phyloP scores from a whole-genome alignment of 2,113 vertebrate species.

The Nyctereutes procyonoides region DNA sequence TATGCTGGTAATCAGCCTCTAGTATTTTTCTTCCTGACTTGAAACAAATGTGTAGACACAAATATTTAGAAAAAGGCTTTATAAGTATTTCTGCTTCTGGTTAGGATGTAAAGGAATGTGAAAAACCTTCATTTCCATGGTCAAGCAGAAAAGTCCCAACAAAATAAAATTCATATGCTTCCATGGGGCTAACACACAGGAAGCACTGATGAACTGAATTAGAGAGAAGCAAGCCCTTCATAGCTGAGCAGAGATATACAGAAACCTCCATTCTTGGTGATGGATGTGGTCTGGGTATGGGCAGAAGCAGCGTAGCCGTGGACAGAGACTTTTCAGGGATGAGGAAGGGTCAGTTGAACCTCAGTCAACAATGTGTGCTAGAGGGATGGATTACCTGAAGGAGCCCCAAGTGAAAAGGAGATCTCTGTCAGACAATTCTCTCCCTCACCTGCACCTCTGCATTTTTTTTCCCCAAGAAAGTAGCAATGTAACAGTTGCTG shows the following conservation, averaged over 20 bases:
- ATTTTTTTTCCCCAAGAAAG: constrained; percentile 34
- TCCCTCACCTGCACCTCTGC: neutral
- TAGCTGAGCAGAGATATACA: constrained; percentile 21
- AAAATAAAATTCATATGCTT: constrained; percentile 67
- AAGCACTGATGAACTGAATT: constrained; percentile 60
- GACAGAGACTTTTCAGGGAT: neutral
- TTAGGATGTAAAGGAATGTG: constrained; percentile 49
- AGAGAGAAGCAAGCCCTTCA: constrained; percentile 24
- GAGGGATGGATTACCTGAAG: neutral
- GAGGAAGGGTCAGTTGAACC: neutral
- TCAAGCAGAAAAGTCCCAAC: constrained; percentile 44
- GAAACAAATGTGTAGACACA: constrained; percentile 44
- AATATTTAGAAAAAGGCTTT: constrained; percentile 36
- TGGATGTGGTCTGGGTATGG: neutral
- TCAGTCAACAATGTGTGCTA: neutral
- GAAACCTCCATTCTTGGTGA: neutral
- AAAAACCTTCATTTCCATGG: constrained; percentile 68
- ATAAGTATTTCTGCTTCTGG: constrained; percentile 42
- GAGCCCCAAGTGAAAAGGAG: neutral
- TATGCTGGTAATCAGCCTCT: neutral
- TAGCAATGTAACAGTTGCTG: neutral
- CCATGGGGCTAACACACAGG: neutral
- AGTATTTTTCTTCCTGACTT: constrained; percentile 41
- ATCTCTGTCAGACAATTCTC: neutral
- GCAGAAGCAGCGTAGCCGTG: neutral